These are phyloP conservation scores for Sorex fumeus DNA, from an alignment of 2,113 vertebrate species.

Conservation along the genomic window DNA sequence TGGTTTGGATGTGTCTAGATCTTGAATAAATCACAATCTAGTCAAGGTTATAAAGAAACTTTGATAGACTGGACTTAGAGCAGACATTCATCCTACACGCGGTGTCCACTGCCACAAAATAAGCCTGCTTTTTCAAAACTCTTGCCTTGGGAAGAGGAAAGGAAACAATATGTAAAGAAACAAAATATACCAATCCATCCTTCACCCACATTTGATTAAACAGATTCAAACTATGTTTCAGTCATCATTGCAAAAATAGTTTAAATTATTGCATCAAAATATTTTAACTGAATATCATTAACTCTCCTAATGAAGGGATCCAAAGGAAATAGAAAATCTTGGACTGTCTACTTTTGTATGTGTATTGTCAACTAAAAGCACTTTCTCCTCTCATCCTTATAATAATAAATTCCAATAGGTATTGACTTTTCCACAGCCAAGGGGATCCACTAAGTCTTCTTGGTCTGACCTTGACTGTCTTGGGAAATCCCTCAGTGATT, in stretches of 20 bases:
- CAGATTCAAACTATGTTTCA: neutral
- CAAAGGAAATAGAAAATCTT: neutral
- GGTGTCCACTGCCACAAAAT: neutral
- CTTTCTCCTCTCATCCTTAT: neutral
- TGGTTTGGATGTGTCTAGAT: neutral
- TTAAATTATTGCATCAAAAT: slow-evolving; percentile 28
- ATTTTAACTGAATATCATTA: neutral
- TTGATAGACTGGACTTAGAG: neutral
- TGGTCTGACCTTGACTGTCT: neutral
- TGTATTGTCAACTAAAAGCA: neutral
- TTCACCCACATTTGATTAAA: slow-evolving; percentile 23
- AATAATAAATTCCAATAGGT: neutral
- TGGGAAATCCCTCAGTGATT: neutral
- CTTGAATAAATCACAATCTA: neutral
- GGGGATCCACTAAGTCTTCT: neutral
- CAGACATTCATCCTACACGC: neutral
- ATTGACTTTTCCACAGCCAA: neutral
- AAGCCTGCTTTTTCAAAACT: neutral
- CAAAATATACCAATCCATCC: neutral
- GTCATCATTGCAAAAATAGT: neutral
- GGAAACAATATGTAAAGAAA: neutral
- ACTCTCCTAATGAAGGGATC: neutral
- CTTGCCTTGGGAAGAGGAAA: neutral
- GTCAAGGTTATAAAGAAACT: neutral
- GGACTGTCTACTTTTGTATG: neutral